Evolutionary conservation across 2,888 invertebrate genomes (phyloP).

Genomic region (Lamproptera curius): DNA sequence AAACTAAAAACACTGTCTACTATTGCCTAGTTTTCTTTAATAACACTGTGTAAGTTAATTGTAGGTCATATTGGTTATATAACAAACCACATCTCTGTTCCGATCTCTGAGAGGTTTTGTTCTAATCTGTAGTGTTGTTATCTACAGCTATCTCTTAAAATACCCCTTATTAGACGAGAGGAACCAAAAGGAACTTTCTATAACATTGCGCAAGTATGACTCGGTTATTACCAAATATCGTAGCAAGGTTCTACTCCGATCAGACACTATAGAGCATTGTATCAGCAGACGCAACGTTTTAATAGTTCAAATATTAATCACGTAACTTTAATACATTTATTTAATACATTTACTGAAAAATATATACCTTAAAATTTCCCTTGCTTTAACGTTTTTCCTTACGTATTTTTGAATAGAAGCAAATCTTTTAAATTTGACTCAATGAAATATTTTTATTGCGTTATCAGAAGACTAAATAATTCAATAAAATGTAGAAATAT

Average conservation of each 20-base stretch:
- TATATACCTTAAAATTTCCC: no score
- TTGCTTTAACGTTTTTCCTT: no score
- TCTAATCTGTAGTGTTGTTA: constrained; percentile 15
- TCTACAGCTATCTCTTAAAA: constrained; percentile 15
- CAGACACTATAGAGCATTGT: constrained; percentile 4
- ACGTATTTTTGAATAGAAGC: no score
- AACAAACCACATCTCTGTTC: constrained; percentile 4
- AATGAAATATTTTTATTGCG: no score
- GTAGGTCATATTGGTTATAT: constrained; percentile 1
- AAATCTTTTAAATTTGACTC: no score
- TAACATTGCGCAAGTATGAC: constrained; percentile 47
- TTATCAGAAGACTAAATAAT: no score
- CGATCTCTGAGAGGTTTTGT: constrained; percentile 11
- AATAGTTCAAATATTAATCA: no score
- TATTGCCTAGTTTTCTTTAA: not conserved
- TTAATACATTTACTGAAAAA: no score
- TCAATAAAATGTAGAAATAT: no score
- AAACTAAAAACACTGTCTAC: not conserved
- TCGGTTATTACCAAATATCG: constrained; percentile 52
- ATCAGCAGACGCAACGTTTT: no score
- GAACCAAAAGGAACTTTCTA: constrained; percentile 34
- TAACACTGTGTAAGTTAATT: constrained; percentile 4
- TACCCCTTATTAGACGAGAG: constrained; percentile 14
- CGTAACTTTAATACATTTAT: no score
- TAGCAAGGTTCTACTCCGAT: constrained; percentile 19